Conservation (phyloP, 1,140 invertebrate species). For the Drosophila pallidifrons region DNA sequence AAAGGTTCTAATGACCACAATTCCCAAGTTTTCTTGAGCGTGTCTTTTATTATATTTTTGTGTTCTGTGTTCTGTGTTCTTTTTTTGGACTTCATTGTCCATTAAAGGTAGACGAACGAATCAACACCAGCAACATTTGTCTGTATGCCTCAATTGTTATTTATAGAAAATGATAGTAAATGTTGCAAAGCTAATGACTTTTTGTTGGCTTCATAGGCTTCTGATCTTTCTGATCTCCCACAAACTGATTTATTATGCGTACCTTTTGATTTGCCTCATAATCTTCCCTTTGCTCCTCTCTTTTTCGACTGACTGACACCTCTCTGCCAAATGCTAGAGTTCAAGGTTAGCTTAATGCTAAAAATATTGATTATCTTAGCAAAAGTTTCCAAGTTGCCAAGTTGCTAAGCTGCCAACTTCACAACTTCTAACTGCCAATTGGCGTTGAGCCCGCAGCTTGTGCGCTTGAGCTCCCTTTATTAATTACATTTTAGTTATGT, state of each 20-base stretch:
- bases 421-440: neutral
- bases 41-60: constrained; percentile 46
- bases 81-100: constrained; percentile 19
- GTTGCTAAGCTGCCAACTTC: constrained; percentile 5
- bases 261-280: constrained; percentile 62
- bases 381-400: constrained; percentile 15
- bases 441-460: constrained; percentile 34
- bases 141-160: constrained; percentile 81
- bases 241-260: constrained; percentile 55
- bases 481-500: constrained; percentile 81
- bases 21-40: constrained; percentile 63
- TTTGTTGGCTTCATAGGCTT: constrained; percentile 50
- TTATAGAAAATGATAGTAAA: constrained; percentile 81
- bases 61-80: constrained; percentile 12
- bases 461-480: constrained; percentile 29
- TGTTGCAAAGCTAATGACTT: constrained; percentile 76
- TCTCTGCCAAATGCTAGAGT: constrained; percentile 30
- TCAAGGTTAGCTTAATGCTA: constrained; percentile 68
- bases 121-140: constrained; percentile 9
- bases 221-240: constrained; percentile 47
- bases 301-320: neutral
- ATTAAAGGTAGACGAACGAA: constrained; percentile 41
- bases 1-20: constrained; percentile 71
- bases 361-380: constrained; percentile 71
- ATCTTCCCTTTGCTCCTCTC: neutral